Conservation (phyloP, 2,888 invertebrate genomes). For the Spisula subtruncata region DNA sequence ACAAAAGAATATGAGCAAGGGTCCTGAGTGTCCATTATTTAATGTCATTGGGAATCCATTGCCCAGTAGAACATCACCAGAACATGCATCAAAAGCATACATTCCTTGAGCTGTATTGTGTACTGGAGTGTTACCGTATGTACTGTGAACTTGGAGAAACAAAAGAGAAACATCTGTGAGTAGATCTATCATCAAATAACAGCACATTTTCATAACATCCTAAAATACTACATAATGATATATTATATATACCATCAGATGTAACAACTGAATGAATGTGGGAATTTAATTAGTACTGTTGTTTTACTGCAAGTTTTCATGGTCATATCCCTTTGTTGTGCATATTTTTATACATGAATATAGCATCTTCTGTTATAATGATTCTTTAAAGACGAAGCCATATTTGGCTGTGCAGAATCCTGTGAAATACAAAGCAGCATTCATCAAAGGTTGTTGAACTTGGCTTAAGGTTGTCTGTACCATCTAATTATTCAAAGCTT, state of each 20-base stretch:
- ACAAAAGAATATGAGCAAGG: no score
- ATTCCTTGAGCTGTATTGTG: background rate
- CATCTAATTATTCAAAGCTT: background rate
- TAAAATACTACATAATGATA: background rate
- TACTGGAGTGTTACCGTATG: background rate
- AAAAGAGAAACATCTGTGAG: slow-evolving; percentile 1
- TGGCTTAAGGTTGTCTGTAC: background rate
- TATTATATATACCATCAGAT: no score
- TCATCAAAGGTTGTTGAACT: background rate
- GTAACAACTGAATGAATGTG: background rate
- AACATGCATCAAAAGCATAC: background rate
- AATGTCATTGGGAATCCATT: no score
- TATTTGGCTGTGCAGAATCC: background rate
- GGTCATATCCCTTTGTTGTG: no score
- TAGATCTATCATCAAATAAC: background rate
- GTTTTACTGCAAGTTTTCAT: background rate
- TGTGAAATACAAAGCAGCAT: background rate
- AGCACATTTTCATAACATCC: background rate
- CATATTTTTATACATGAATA: no score
- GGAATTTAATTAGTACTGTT: background rate
- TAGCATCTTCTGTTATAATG: no score
- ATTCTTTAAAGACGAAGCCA: background rate
- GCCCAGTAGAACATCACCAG: background rate
- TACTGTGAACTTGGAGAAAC: background rate
- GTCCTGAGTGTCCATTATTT: no score